These are phyloP conservation scores for Priapulus caudatus DNA, from an alignment of 2,888 invertebrate genomes.

Conservation along the genomic window DNA sequence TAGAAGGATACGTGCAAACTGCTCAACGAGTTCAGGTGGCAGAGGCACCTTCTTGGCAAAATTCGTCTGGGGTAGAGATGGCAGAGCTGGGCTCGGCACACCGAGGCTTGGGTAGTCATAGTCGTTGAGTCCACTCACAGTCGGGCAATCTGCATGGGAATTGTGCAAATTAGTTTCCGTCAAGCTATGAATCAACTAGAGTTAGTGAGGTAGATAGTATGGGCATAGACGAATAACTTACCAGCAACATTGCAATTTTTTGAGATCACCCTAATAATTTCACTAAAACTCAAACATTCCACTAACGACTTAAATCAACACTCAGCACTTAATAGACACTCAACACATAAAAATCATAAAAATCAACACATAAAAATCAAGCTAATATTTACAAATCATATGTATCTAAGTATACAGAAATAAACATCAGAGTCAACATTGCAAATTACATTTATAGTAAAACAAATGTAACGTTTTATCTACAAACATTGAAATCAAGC, in stretches of 20 bases:
- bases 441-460: no score
- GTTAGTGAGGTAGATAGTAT: background rate
- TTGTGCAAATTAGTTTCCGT: background rate
- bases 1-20: conserved; percentile 79
- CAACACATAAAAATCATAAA: no score
- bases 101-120: conserved; percentile 71
- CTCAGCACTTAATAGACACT: no score
- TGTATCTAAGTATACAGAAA: no score
- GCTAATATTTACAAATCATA: no score
- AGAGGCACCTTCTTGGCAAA: conserved; percentile 71
- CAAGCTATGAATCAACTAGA: background rate
- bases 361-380: no score
- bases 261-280: no score
- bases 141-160: conserved; percentile 48
- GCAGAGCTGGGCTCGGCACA: conserved; percentile 53
- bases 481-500: no score
- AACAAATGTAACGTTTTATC: no score
- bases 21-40: conserved; percentile 85
- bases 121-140: conserved; percentile 77
- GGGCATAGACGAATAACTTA: background rate
- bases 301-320: no score
- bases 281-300: no score
- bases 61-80: conserved; percentile 62
- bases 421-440: no score
- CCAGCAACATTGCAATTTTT: background rate